Percentiles rank a stretch among this genome's conserved stretches.
These are phyloP conservation scores for Saccostrea echinata DNA, from an alignment of 1,140 invertebrate genomes.

Conservation along the genomic window DNA sequence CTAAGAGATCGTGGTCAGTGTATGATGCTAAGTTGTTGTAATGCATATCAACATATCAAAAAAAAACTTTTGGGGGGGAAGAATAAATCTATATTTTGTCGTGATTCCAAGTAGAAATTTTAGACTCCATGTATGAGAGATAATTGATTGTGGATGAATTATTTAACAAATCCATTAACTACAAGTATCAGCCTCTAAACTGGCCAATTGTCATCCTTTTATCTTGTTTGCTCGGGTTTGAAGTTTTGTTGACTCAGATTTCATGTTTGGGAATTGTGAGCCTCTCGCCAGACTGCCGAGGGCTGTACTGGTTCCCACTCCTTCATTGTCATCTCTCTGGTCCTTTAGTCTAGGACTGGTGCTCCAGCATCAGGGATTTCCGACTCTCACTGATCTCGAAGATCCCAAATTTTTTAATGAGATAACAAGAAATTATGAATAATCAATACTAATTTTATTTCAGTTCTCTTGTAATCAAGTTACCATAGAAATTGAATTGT, in stretches of 20 bases:
- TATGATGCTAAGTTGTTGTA: background rate
- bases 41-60: conserved; percentile 23
- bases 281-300: background rate
- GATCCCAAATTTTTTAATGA: background rate
- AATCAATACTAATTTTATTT: conserved; percentile 26
- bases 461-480: background rate
- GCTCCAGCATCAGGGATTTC: background rate
- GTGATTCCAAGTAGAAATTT: background rate
- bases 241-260: conserved; percentile 21
- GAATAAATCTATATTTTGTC: conserved; percentile 17
- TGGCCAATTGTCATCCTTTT: conserved; percentile 28
- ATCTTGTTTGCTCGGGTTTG: conserved; percentile 1
- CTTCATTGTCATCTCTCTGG: too few relatives aligned
- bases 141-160: conserved; percentile 34
- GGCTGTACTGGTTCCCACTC: background rate
- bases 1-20: background rate
- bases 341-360: background rate
- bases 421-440: background rate
- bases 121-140: conserved; percentile 13
- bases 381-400: background rate
- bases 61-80: background rate
- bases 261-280: conserved; percentile 13
- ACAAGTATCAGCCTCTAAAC: background rate
- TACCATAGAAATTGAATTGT: conserved; percentile 17
- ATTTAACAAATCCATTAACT: conserved; percentile 39